Conservation (phyloP, 2,888 invertebrate species). For the Hypena proboscidalis region DNA sequence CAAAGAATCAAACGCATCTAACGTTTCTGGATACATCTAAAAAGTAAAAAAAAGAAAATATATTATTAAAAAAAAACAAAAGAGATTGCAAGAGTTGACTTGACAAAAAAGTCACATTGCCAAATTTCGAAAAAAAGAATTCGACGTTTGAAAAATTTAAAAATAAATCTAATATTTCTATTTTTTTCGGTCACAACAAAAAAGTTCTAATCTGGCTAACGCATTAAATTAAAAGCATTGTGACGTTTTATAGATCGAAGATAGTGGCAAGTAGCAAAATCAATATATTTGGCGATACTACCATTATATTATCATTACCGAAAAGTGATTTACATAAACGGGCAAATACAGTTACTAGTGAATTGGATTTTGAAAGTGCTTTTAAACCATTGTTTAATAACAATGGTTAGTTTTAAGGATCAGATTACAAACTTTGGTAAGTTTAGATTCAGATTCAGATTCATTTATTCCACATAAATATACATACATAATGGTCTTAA, state of each 20-base stretch:
- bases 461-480: no score
- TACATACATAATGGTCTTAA: no score
- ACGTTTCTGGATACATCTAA: slow-evolving; percentile 2
- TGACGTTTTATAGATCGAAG: slow-evolving; percentile 34
- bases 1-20: slow-evolving; percentile 1
- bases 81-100: no score
- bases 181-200: slow-evolving; percentile 1
- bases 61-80: not conserved
- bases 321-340: slow-evolving; percentile 16
- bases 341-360: not conserved
- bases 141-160: not conserved
- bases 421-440: no score
- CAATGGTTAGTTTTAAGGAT: no score
- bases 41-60: not conserved
- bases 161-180: not conserved
- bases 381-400: not conserved
- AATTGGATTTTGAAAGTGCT: not conserved
- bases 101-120: not conserved
- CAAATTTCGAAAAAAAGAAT: not conserved
- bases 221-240: slow-evolving; percentile 13
- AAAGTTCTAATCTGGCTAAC: slow-evolving; percentile 26
- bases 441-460: no score
- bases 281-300: slow-evolving; percentile 36
- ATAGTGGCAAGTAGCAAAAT: slow-evolving; percentile 22
- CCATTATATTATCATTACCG: slow-evolving; percentile 9